A percentile compares a stretch with the other conserved stretches of the same genome.
These are phyloP conservation scores for Cynopterus brachyotis DNA, from an alignment of 2,113 vertebrate genomes.

Conservation along the genomic window DNA sequence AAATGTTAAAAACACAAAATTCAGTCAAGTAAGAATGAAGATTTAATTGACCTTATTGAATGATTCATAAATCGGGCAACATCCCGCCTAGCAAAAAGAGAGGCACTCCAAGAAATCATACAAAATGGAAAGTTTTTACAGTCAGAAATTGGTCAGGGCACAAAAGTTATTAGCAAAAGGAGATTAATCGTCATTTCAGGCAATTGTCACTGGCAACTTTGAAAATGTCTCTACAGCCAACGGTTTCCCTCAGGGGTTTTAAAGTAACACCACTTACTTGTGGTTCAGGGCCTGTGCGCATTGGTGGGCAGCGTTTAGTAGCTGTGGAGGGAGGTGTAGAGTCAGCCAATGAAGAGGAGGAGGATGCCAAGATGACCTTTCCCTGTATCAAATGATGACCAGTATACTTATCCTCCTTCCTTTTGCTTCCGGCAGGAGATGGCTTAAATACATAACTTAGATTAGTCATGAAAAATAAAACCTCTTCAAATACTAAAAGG, in stretches of 20 bases:
- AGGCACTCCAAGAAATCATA: background rate
- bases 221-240: slow-evolving; percentile 94
- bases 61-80: background rate
- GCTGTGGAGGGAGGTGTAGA: slow-evolving; percentile 88
- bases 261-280: slow-evolving; percentile 68
- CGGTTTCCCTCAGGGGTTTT: slow-evolving; percentile 95
- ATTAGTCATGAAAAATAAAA: too few relatives aligned
- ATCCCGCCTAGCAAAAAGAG: background rate
- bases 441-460: too few relatives aligned
- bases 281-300: too few relatives aligned
- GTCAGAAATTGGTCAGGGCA: background rate
- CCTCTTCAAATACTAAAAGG: too few relatives aligned
- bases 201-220: slow-evolving; percentile 91
- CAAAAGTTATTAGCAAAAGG: background rate
- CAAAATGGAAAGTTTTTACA: background rate
- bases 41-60: background rate
- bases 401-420: too few relatives aligned
- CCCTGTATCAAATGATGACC: too few relatives aligned
- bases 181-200: background rate
- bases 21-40: background rate
- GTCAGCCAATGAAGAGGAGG: slow-evolving; percentile 85
- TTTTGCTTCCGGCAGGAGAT: too few relatives aligned
- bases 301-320: slow-evolving; percentile 93
- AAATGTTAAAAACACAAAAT: background rate
- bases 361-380: slow-evolving; percentile 71